Base-by-base conservation (phyloP, 1,140 invertebrate genomes). In the Brachionus plicatilis region DNA sequence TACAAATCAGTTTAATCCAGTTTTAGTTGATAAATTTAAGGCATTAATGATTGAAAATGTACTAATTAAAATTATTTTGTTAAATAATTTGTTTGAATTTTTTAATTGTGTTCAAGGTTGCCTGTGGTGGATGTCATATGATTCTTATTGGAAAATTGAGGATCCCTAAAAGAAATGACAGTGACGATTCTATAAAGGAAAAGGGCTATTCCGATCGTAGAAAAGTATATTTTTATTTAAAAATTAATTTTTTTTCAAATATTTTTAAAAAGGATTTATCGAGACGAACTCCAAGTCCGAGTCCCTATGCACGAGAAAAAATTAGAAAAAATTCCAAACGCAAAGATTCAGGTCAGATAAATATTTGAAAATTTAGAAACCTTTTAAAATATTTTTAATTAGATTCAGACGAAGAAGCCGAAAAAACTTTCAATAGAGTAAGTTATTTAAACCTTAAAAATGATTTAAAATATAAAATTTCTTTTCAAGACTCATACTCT, bases 101-200 rank as follows among this genome's bases (percentile, higher is more conserved):
- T 45, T 6, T 17, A 27, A 12, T 45, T 24, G 5, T 47, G n/a
- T 53, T n/a, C 8, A 45, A 80, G 78, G 78, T 82, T 20, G 53
- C 79, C 7, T 82, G 79, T 66, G 79, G 79, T 20, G 79, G 79
- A 24, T 82, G 79, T 6, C 79, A 82, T 9, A 82, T 82, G 79
- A 82, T 82, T 37, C 24, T 82, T 5, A 45, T 82, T 24, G 79
- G 53, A 20, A 82, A 82, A 82, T 11, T 82, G 27, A 60, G 33
- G 41, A 24, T 65, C 3, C 3, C 56, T 14, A 43, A 65, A 82
- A 68, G 65, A 45, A 43, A 82, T 60, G 53, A 65, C 3, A 82
- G 72, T 37, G 72, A 76, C 29, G 72, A 76, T 50, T 76, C 72
- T 12, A 50, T 76, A 0, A 76, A 37, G 14, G 72, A 76, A 50